A percentile compares a stretch with the other conserved stretches of the same genome.
These are phyloP conservation scores for Daphoenositta chrysoptera DNA, from an alignment of 2,113 vertebrate species.

Conservation along the genomic window DNA sequence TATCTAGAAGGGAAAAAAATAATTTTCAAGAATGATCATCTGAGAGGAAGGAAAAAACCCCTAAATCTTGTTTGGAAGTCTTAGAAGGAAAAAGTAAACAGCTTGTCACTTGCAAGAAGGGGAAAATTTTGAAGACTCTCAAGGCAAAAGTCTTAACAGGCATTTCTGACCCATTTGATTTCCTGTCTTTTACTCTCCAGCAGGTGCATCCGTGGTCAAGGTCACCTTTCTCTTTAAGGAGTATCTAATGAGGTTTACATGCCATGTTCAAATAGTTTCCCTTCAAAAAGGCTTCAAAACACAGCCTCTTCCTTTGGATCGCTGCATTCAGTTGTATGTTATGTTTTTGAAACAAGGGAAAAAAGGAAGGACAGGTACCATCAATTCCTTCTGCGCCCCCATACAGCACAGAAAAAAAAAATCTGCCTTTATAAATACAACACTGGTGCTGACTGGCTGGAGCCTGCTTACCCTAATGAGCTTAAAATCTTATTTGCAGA, in stretches of 20 bases:
- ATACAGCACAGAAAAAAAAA: constrained; percentile 20
- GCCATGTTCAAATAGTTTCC: neutral
- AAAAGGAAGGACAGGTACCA: neutral
- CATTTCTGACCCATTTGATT: neutral
- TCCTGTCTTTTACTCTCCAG: neutral
- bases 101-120: neutral
- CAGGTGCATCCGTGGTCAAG: neutral
- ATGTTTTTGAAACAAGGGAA: neutral
- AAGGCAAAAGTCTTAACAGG: neutral
- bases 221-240: constrained; percentile 22
- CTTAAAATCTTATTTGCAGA: constrained; percentile 80
- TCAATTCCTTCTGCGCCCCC: constrained; percentile 37
- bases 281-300: constrained; percentile 19
- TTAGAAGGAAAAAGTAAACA: neutral
- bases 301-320: constrained; percentile 15
- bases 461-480: constrained; percentile 85
- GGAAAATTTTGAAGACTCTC: neutral
- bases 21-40: neutral
- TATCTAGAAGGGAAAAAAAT: neutral
- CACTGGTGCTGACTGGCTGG: constrained; percentile 57
- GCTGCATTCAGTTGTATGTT: neutral
- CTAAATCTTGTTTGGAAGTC: neutral
- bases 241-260: neutral
- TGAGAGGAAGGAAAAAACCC: neutral
- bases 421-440: constrained; percentile 52